Base-by-base conservation (phyloP, 2,113 vertebrate species). In the Notiomystis cincta region DNA sequence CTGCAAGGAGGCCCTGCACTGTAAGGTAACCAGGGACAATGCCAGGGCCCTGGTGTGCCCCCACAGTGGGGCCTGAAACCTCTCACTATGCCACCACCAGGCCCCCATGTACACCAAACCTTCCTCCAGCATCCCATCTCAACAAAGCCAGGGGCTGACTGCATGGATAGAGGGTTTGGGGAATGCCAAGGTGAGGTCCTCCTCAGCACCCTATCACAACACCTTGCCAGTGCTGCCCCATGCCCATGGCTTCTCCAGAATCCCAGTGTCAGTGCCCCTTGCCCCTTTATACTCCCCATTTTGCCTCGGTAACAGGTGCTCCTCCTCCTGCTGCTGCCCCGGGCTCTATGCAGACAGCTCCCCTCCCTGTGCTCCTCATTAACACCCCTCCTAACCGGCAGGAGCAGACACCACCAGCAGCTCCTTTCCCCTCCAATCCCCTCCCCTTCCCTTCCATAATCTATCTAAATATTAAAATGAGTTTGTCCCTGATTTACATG, bases 401-500 rank as follows among this genome's bases (percentile, higher is more conserved):
- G 76, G 61, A 38, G 54, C 91, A 97, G 97, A 96, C 93, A 95
- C 92, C 82, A 93, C 87, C 93, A 96, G 58, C 90, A 96, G 93
- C 82, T 97, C 90, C 73, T 93, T 95, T 96, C 48, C 96, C 92
- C 93, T 96, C 92, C 96, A 93, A 89, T 94, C 90, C 94, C 95
- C 96, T 96, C 93, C 97, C 77, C 95, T 96, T 97, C 87, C 93
- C 97, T 98, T 98, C 98, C 96, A 98, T 98, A 98, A 98, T 98
- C 97, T 97, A 98, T 97, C 98, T 98, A 95, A 97, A 98, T 98
- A 96, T 98, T 98, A 98, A 98, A 98, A 98, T 97, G 96, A 96
- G 96, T 97, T 97, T 97, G 87, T 88, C 94, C 96, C 97, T 98
- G 98, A 98, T 99, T 99, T 98, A 98, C 98, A 99, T 99, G 98